phyloP scores from a whole-genome alignment of 2,113 vertebrate species.

The Tragelaphus strepsiceros region DNA sequence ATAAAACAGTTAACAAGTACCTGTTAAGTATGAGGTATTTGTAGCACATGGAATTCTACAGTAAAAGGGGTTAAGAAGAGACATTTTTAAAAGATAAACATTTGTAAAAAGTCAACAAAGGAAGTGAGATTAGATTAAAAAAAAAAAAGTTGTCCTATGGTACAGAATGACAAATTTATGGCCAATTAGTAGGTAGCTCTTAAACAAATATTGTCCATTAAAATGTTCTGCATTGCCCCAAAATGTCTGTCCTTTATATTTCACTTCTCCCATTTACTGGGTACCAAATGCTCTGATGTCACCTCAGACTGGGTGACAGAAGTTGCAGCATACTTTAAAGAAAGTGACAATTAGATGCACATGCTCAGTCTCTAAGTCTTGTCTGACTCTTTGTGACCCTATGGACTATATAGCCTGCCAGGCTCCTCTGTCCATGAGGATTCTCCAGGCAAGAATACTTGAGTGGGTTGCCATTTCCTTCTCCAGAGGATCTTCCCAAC shows the following conservation, averaged over 20 bases:
- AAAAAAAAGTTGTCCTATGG: neutral
- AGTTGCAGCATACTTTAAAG: accelerated
- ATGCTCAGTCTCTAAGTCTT: neutral
- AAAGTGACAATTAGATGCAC: neutral
- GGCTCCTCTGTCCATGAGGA: neutral
- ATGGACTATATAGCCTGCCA: neutral
- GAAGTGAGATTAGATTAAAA: neutral
- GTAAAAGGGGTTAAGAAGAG: neutral
- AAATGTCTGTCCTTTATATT: neutral
- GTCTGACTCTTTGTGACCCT: neutral
- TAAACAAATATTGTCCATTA: neutral
- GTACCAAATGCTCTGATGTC: neutral
- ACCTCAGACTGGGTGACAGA: neutral
- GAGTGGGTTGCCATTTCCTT: neutral
- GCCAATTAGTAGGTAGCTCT: neutral
- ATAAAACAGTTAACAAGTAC: neutral
- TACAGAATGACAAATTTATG: neutral
- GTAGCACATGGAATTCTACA: neutral
- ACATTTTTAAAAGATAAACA: neutral
- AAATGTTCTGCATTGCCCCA: accelerated
- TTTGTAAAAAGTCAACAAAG: neutral
- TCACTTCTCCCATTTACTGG: accelerated
- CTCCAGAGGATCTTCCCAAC: neutral
- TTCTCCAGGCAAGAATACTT: neutral
- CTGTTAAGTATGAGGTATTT: neutral